Conservation (phyloP, 2,888 invertebrate species). For the Amphiduros pacificus region DNA sequence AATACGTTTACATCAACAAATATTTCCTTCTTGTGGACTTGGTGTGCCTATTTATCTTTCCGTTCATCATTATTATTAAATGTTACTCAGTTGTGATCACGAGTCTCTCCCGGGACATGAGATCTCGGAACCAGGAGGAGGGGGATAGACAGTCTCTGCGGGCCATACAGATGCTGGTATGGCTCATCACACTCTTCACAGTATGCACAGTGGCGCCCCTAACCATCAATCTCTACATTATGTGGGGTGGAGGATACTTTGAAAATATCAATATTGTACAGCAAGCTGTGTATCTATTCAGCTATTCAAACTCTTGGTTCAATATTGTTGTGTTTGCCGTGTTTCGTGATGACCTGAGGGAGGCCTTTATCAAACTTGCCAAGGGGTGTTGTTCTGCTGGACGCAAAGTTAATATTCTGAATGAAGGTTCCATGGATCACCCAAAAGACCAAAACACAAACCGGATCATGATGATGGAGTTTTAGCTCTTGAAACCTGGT, state of each 20-base stretch:
- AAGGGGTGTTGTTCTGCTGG: background rate
- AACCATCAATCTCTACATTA: conserved; percentile 1
- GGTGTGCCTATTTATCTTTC: conserved; percentile 10
- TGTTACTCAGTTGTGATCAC: conserved; percentile 15
- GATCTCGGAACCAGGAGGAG: background rate
- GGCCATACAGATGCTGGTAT: conserved; percentile 14
- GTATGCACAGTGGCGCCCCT: conserved; percentile 7
- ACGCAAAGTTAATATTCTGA: no score
- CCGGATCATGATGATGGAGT: no score
- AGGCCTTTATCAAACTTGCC: background rate
- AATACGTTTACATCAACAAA: background rate
- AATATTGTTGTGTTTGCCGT: conserved; percentile 11
- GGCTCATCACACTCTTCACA: conserved; percentile 10
- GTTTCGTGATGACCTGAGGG: conserved; percentile 14
- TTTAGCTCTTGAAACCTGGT: no score
- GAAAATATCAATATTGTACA: background rate
- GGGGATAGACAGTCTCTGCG: background rate
- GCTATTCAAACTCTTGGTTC: conserved; percentile 20
- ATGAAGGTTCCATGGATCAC: no score
- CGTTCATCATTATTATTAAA: conserved; percentile 10
- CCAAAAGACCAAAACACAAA: no score
- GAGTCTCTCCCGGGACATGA: background rate
- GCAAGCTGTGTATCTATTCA: conserved; percentile 7
- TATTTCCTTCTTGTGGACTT: conserved; percentile 16
- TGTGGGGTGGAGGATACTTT: background rate